Percentiles rank a stretch among this genome's conserved stretches.
phyloP scores from a whole-genome alignment of 92 coral and sea anemone species.

The Parazoanthus atlanticus region DNA sequence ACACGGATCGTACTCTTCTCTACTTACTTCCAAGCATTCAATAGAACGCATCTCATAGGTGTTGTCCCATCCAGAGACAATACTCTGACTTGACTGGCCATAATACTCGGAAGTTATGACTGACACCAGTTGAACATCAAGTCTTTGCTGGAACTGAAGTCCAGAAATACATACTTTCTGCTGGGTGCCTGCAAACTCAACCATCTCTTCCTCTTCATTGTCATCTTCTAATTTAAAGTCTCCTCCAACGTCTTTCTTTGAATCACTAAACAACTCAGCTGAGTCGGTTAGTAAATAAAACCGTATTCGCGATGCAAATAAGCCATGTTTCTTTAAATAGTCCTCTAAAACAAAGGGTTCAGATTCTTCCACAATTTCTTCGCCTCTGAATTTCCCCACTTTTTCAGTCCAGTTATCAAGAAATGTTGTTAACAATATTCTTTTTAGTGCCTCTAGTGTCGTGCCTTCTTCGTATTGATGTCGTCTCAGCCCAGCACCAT shows the following conservation, averaged over 20 bases:
- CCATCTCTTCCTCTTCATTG: neutral
- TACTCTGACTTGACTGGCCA: conserved; percentile 18
- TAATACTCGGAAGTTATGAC: conserved; percentile 25
- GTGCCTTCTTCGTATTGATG: too few relatives aligned
- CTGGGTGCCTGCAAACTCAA: neutral
- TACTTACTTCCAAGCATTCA: too few relatives aligned
- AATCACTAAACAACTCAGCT: neutral
- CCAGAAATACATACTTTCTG: neutral
- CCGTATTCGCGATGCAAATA: conserved; percentile 31
- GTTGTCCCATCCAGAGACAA: conserved; percentile 28
- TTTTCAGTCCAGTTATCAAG: too few relatives aligned
- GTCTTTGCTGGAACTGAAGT: neutral
- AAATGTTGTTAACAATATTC: too few relatives aligned
- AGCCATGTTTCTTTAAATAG: conserved; percentile 21
- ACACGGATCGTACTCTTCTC: too few relatives aligned
- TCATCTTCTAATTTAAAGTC: neutral
- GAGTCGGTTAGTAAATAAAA: conserved; percentile 41
- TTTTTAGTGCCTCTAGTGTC: too few relatives aligned
- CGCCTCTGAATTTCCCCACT: too few relatives aligned
- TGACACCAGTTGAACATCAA: conserved; percentile 29
- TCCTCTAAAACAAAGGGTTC: too few relatives aligned
- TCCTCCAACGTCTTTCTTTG: neutral
- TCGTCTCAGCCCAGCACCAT: too few relatives aligned
- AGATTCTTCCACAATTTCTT: too few relatives aligned
- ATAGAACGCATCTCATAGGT: too few relatives aligned